phyloP scores from a whole-genome alignment of 2,888 invertebrate genomes.

The Cactoblastis cactorum region DNA sequence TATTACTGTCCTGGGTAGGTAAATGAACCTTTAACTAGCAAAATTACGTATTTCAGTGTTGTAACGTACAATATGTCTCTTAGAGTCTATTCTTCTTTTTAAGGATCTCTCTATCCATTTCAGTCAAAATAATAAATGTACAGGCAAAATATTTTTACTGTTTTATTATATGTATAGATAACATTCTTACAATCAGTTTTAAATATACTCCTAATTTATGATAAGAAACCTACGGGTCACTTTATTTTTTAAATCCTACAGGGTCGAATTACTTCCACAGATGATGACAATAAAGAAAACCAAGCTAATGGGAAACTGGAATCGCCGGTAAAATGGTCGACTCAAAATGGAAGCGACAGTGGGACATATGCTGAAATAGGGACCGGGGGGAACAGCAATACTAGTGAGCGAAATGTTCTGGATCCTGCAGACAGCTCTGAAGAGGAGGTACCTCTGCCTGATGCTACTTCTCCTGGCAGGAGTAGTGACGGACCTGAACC shows the following conservation, averaged over 20 bases:
- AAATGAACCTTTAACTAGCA: not conserved
- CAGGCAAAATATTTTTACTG: too few species aligned
- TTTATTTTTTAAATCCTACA: not conserved
- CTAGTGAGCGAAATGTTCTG: slow-evolving; percentile 67
- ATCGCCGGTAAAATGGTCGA: slow-evolving; percentile 69
- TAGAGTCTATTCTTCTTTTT: too few species aligned
- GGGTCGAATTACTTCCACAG: slow-evolving; percentile 26
- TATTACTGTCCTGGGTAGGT: slow-evolving; percentile 1
- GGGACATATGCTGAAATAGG: slow-evolving; percentile 76
- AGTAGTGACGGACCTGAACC: slow-evolving; percentile 75
- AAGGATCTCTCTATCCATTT: too few species aligned
- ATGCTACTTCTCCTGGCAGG: slow-evolving; percentile 69
- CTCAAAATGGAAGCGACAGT: slow-evolving; percentile 72
- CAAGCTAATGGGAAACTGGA: slow-evolving; percentile 72
- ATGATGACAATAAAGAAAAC: slow-evolving; percentile 75
- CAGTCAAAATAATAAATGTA: too few species aligned
- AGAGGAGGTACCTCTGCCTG: slow-evolving; percentile 68
- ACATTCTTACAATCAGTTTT: too few species aligned
- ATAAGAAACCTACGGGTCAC: not conserved
- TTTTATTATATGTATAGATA: too few species aligned
- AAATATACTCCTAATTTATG: not conserved
- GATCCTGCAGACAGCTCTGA: slow-evolving; percentile 75
- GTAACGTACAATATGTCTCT: not conserved
- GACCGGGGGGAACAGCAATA: slow-evolving; percentile 62
- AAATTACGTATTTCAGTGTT: not conserved